phyloP scores from a whole-genome alignment of 2,113 vertebrate species.

The Ptyas mucosa region DNA sequence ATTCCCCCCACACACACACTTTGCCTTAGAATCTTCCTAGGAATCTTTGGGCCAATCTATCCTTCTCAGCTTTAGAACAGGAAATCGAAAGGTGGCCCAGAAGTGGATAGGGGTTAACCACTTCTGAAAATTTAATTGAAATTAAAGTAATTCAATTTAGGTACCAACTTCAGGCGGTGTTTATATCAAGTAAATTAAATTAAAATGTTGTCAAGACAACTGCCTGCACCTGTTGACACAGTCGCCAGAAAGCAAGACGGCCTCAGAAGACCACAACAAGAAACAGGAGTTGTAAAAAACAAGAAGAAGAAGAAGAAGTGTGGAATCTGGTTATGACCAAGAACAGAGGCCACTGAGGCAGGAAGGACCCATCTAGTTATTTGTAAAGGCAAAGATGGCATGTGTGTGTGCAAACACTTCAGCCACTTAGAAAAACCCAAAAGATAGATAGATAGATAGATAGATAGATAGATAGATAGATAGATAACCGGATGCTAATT shows the following conservation, averaged over 20 bases:
- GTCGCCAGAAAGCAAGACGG: neutral
- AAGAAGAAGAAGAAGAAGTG: neutral
- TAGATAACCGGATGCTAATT: too few species aligned
- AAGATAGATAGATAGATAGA: neutral
- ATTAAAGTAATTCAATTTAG: neutral
- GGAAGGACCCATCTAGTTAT: neutral
- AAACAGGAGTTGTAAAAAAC: neutral
- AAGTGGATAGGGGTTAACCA: neutral
- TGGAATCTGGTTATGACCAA: neutral
- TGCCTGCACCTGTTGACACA: neutral
- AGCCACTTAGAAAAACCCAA: neutral
- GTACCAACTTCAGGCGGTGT: neutral
- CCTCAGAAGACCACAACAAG: neutral
- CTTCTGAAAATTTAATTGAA: neutral
- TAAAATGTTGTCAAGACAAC: neutral
- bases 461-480: too few species aligned
- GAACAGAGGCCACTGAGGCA: neutral
- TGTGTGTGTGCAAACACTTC: neutral
- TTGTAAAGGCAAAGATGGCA: neutral
- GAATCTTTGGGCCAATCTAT: neutral
- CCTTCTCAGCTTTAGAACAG: neutral
- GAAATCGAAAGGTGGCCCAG: neutral
- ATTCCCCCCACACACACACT: neutral
- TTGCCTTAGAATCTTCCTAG: neutral
- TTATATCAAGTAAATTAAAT: neutral